These are phyloP conservation scores for Lycaon pictus DNA, from an alignment of 2,113 vertebrate species.

Conservation along the genomic window DNA sequence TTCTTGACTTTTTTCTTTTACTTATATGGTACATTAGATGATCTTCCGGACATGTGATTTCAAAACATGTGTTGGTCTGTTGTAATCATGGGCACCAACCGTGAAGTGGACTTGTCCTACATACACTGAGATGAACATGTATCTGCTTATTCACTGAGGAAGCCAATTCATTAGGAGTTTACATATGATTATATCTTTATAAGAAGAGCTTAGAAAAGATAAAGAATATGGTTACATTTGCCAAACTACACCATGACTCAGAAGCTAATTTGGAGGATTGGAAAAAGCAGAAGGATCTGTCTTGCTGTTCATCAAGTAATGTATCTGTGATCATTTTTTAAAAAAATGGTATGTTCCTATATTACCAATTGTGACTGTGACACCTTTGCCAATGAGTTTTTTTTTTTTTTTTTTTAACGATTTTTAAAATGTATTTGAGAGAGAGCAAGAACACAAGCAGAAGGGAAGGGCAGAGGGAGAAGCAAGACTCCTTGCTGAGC, in stretches of 20 bases:
- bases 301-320: neutral
- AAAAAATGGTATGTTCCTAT: neutral
- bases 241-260: conserved; percentile 48
- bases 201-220: conserved; percentile 36
- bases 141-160: conserved; percentile 47
- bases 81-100: neutral
- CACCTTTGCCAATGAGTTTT: neutral
- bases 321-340: neutral
- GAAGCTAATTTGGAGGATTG: neutral
- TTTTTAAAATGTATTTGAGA: neutral
- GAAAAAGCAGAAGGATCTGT: neutral
- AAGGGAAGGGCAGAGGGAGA: neutral
- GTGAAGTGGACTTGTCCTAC: neutral
- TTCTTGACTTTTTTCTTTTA: neutral
- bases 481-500: too few species aligned
- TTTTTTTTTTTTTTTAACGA: neutral
- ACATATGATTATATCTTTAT: conserved; percentile 37
- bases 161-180: neutral
- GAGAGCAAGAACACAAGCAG: neutral
- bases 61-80: neutral
- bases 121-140: conserved; percentile 9
- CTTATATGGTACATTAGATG: neutral
- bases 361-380: neutral
- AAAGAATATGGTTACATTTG: conserved; percentile 23
- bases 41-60: conserved; percentile 29